Conservation (phyloP, 2,113 vertebrate genomes). For the Myiagra hebetior region DNA sequence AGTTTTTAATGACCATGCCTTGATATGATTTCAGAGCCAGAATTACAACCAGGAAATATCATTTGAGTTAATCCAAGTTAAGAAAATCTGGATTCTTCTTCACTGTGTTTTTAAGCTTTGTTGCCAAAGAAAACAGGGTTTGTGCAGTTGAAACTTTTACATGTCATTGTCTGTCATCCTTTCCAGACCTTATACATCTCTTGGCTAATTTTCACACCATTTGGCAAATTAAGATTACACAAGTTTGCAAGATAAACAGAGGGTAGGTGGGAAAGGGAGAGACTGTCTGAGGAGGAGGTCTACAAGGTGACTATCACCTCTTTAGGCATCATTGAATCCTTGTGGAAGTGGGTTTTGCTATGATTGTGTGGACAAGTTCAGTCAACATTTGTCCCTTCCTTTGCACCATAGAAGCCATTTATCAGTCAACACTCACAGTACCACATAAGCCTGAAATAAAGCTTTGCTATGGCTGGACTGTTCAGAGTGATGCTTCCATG, state of each 20-base stretch:
- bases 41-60: background rate
- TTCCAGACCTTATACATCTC: background rate
- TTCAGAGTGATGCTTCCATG: background rate
- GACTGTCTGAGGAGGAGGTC: background rate
- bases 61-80: background rate
- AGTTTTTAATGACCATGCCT: background rate
- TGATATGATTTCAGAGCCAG: background rate
- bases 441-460: background rate
- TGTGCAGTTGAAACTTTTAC: background rate
- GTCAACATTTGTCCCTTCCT: background rate
- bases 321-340: background rate
- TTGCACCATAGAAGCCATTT: background rate
- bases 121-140: background rate
- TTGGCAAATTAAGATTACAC: background rate
- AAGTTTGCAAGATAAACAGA: background rate
- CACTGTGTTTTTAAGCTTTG: background rate
- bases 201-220: background rate
- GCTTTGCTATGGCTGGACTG: background rate
- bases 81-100: background rate
- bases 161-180: background rate
- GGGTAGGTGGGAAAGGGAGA: background rate
- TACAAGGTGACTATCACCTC: background rate
- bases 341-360: background rate
- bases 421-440: background rate
- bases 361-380: background rate